A percentile compares a stretch with the other conserved stretches of the same genome.
These are phyloP conservation scores for Chelon auratus DNA, from an alignment of 2,797 vertebrate genomes.

Conservation along the genomic window DNA sequence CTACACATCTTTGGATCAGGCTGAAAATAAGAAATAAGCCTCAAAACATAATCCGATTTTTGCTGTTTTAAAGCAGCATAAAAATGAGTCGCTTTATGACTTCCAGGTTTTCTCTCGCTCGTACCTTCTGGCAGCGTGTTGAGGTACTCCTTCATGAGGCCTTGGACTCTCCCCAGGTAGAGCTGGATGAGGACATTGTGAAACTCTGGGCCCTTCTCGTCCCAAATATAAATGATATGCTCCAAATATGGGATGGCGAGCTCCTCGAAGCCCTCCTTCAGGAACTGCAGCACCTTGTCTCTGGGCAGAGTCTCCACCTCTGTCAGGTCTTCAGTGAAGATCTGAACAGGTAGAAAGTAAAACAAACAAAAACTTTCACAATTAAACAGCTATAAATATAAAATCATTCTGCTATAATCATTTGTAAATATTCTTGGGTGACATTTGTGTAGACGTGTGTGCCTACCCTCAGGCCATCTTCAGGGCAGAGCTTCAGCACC, in stretches of 20 bases:
- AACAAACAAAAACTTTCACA: too few species aligned
- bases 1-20: not conserved
- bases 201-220: constrained; percentile 91
- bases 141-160: constrained; percentile 97
- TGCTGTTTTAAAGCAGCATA: not conserved
- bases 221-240: constrained; percentile 94
- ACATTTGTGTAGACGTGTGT: not conserved
- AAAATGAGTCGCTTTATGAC: not conserved
- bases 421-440: not conserved
- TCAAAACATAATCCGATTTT: not conserved
- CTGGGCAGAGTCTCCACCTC: constrained; percentile 96
- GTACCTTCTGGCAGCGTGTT: constrained; percentile 90
- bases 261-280: constrained; percentile 94
- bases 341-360: constrained; percentile 78
- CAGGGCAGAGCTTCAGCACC: constrained; percentile 95
- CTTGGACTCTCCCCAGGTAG: constrained; percentile 95
- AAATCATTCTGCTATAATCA: too few species aligned
- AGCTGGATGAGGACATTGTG: constrained; percentile 97
- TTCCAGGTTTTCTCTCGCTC: not conserved
- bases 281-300: constrained; percentile 91
- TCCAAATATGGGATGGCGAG: constrained; percentile 96
- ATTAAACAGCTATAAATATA: not conserved
- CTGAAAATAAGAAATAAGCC: not conserved
- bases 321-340: constrained; percentile 97
- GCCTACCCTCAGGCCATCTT: constrained; percentile 94